Percentiles rank a stretch among this genome's conserved stretches.
Conservation (phyloP, 2,797 vertebrate genomes). For the Momotus momota region DNA sequence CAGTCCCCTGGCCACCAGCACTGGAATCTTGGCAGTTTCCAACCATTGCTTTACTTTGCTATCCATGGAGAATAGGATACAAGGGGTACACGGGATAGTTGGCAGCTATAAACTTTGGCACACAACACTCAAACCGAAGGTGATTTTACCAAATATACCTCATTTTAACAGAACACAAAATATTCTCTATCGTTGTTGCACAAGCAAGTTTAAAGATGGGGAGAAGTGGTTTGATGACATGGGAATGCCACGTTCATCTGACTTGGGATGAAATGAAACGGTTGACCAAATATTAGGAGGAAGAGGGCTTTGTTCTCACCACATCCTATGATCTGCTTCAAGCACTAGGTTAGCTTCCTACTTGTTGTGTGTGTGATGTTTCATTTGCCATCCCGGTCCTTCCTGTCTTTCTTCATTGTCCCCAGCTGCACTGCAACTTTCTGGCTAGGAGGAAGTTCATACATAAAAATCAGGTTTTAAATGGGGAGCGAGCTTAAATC, state of each 20-base stretch:
- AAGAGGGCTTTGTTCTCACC: accelerated
- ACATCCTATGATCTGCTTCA: background rate
- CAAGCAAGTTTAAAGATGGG: background rate
- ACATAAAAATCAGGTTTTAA: background rate
- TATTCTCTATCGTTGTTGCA: background rate
- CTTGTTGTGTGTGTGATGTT: accelerated
- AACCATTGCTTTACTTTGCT: background rate
- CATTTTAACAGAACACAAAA: background rate
- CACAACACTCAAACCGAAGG: background rate
- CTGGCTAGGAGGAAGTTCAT: background rate
- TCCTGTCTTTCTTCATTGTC: background rate
- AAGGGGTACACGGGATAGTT: accelerated
- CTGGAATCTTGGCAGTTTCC: background rate
- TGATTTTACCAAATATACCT: background rate
- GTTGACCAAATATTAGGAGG: background rate
- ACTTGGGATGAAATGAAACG: background rate
- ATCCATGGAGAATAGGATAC: accelerated
- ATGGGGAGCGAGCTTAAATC: background rate
- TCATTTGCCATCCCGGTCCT: background rate
- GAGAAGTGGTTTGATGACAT: background rate
- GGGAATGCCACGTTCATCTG: background rate
- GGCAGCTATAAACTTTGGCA: background rate
- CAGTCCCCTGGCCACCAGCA: no score
- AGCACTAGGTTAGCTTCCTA: background rate
- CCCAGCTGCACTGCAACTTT: background rate